Conservation (phyloP, 1,140 invertebrate species). For the Diorhabda elongata region DNA sequence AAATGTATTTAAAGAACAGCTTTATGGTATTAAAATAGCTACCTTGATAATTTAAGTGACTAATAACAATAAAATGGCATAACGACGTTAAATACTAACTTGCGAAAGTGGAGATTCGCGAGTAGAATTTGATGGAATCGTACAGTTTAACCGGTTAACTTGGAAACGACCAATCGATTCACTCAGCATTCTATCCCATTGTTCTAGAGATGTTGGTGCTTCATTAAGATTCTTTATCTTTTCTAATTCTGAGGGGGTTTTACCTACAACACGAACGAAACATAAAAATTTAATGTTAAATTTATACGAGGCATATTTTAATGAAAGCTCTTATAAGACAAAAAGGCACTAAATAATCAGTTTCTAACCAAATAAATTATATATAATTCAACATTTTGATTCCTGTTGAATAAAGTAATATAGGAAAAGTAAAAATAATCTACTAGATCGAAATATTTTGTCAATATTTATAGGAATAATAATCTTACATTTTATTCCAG, state of each 20-base stretch:
- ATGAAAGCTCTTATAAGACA: too few species aligned
- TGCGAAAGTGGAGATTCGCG: background rate
- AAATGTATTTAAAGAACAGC: too few species aligned
- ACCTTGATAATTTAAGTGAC: too few species aligned
- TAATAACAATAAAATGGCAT: too few species aligned
- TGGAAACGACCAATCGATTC: slow-evolving; percentile 48
- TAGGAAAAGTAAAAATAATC: background rate
- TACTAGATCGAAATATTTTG: background rate
- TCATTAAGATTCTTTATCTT: slow-evolving; percentile 31
- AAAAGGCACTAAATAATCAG: background rate
- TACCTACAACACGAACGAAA: background rate
- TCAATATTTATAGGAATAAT: slow-evolving; percentile 5
- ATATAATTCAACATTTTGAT: background rate
- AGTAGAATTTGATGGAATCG: background rate
- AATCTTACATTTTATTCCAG: slow-evolving; percentile 26
- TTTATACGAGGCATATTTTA: too few species aligned
- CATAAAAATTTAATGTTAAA: too few species aligned
- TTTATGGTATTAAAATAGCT: too few species aligned
- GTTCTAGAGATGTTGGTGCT: slow-evolving; percentile 39
- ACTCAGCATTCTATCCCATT: slow-evolving; percentile 53
- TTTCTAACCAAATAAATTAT: background rate
- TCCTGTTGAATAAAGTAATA: background rate
- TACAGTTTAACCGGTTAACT: background rate
- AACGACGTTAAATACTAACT: background rate
- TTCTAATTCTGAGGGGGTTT: slow-evolving; percentile 15